These are phyloP conservation scores for Xylota segnis DNA, from an alignment of 2,888 invertebrate species.

Conservation along the genomic window DNA sequence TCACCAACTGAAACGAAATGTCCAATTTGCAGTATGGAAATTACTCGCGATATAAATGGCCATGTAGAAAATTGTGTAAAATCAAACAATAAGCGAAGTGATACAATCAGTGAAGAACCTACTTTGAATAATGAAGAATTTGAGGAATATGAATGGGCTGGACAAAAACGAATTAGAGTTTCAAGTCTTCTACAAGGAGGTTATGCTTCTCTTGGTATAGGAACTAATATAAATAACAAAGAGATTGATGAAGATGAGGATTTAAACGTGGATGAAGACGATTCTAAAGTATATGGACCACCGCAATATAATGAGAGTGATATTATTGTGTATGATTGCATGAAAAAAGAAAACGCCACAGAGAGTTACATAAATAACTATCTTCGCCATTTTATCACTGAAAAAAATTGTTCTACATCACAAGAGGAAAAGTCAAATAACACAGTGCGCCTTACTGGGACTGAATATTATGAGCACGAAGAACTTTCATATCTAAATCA, in stretches of 20 bases:
- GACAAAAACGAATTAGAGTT: constrained; percentile 92
- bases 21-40: constrained; percentile 92
- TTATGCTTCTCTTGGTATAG: constrained; percentile 85
- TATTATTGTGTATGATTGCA: constrained; percentile 85
- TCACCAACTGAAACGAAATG: constrained; percentile 88
- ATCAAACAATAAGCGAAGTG: constrained; percentile 79
- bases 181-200: constrained; percentile 89
- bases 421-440: constrained; percentile 60
- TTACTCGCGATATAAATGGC: constrained; percentile 89
- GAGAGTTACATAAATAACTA: constrained; percentile 84
- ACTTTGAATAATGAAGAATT: constrained; percentile 89
- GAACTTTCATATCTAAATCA: constrained; percentile 2
- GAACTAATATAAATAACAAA: constrained; percentile 81
- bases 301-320: constrained; percentile 94
- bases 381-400: constrained; percentile 82
- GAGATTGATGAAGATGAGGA: constrained; percentile 88
- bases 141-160: constrained; percentile 97
- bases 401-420: constrained; percentile 24
- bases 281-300: constrained; percentile 92
- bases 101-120: constrained; percentile 85
- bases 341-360: constrained; percentile 85
- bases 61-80: constrained; percentile 90
- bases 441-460: constrained; percentile 13
- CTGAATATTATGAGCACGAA: constrained; percentile 55
- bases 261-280: constrained; percentile 94